Percentiles rank a stretch among this genome's conserved stretches.
phyloP scores from a whole-genome alignment of 2,888 invertebrate genomes.

The Drosophila neutralis region DNA sequence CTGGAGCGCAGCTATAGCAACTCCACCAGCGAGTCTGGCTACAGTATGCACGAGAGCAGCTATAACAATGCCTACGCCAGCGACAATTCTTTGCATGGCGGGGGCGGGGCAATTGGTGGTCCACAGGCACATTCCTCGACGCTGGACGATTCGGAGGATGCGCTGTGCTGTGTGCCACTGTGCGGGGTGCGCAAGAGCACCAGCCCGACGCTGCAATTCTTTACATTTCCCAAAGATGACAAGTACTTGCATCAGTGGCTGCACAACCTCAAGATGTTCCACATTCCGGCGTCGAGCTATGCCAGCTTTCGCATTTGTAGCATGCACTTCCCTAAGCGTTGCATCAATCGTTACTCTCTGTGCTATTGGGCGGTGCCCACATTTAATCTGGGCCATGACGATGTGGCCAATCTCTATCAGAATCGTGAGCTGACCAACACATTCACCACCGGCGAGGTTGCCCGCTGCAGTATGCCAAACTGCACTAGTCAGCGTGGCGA shows the following conservation, averaged over 20 bases:
- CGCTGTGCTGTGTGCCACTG: constrained; percentile 79
- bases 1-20: constrained; percentile 76
- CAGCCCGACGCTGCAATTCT: constrained; percentile 81
- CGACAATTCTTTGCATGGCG: constrained; percentile 60
- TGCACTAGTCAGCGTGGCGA: constrained; percentile 80
- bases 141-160: constrained; percentile 76
- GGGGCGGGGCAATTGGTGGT: constrained; percentile 54
- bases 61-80: constrained; percentile 66
- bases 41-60: constrained; percentile 60
- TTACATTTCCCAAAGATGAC: constrained; percentile 80
- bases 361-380: constrained; percentile 83
- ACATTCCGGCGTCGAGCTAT: constrained; percentile 71
- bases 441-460: constrained; percentile 79
- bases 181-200: constrained; percentile 80
- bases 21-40: constrained; percentile 74
- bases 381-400: constrained; percentile 81
- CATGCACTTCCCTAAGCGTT: constrained; percentile 82
- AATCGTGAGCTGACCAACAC: constrained; percentile 81
- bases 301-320: constrained; percentile 78
- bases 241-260: constrained; percentile 82
- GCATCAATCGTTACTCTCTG: constrained; percentile 81
- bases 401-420: constrained; percentile 82
- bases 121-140: constrained; percentile 74
- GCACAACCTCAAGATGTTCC: constrained; percentile 81
- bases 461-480: constrained; percentile 82